These are phyloP conservation scores for Kuschelorhynchus macadamiae DNA, from an alignment of 2,888 invertebrate genomes.

Conservation along the genomic window DNA sequence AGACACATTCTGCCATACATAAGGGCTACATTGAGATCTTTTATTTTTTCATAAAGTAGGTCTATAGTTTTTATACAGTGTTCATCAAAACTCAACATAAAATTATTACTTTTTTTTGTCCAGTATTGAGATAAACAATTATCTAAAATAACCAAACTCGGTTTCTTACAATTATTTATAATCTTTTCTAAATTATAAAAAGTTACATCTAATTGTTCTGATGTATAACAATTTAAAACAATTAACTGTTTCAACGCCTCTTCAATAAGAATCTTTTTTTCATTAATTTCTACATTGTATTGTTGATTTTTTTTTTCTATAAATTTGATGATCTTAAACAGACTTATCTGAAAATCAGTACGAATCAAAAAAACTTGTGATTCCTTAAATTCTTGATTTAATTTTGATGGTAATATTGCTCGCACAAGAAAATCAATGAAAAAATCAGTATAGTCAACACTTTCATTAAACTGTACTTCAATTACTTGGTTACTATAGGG, in stretches of 20 bases:
- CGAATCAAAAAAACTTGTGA: constrained; percentile 57
- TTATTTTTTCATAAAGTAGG: constrained; percentile 53
- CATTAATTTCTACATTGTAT: constrained; percentile 43
- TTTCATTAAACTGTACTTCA: constrained; percentile 55
- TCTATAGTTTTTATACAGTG: constrained; percentile 53
- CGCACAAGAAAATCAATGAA: constrained; percentile 58
- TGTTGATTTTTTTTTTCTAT: constrained; percentile 55
- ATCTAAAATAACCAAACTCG: constrained; percentile 57
- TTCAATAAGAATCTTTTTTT: constrained; percentile 54
- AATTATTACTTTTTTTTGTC: constrained; percentile 50
- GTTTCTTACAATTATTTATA: constrained; percentile 53
- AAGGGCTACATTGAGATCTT: constrained; percentile 55
- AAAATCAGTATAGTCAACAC: constrained; percentile 53
- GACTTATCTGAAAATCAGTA: constrained; percentile 57
- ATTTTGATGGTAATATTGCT: constrained; percentile 56
- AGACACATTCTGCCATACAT: constrained; percentile 51
- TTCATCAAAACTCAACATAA: constrained; percentile 55
- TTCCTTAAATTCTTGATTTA: constrained; percentile 56
- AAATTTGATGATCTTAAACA: constrained; percentile 58
- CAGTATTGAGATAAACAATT: constrained; percentile 60
- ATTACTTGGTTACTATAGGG: constrained; percentile 56
- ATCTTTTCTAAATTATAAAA: constrained; percentile 57
- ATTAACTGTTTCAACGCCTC: constrained; percentile 56
- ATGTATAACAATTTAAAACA: constrained; percentile 57
- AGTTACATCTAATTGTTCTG: constrained; percentile 57